These are phyloP conservation scores for Tarsius wallacei DNA, from an alignment of 2,797 vertebrate species.

Conservation along the genomic window DNA sequence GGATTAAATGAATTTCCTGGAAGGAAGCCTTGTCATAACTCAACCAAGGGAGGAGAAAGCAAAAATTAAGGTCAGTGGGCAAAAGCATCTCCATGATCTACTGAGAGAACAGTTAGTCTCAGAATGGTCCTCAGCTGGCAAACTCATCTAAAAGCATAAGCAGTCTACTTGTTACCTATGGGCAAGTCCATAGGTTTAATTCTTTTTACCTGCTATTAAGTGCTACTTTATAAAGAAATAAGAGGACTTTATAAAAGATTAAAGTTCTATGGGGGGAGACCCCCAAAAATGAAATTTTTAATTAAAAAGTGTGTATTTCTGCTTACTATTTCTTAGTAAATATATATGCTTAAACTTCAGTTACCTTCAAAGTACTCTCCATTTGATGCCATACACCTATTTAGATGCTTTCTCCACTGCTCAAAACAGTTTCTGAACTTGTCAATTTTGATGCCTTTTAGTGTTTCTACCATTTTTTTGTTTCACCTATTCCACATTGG, in stretches of 20 bases:
- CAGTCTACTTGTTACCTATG: neutral
- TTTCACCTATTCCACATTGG: too few relatives aligned
- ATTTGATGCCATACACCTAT: too few relatives aligned
- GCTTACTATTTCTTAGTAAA: too few relatives aligned
- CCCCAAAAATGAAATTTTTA: too few relatives aligned
- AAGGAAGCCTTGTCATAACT: neutral
- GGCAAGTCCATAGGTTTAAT: neutral
- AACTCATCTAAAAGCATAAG: neutral
- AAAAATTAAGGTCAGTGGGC: neutral
- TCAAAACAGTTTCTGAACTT: too few relatives aligned
- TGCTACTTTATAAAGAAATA: neutral
- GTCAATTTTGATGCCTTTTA: too few relatives aligned
- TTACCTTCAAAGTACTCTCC: too few relatives aligned
- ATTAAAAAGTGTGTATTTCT: too few relatives aligned
- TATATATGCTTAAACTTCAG: too few relatives aligned
- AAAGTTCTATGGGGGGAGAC: neutral
- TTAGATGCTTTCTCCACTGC: too few relatives aligned
- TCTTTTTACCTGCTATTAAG: neutral
- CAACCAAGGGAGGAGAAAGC: slow-evolving; percentile 10
- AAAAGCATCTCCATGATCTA: neutral
- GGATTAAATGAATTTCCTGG: neutral
- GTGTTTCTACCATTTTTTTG: too few relatives aligned
- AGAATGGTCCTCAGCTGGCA: neutral
- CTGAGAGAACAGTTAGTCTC: neutral
- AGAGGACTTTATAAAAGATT: neutral